Conservation (phyloP, 2,113 vertebrate species). For the Actenoides lindsayi region DNA sequence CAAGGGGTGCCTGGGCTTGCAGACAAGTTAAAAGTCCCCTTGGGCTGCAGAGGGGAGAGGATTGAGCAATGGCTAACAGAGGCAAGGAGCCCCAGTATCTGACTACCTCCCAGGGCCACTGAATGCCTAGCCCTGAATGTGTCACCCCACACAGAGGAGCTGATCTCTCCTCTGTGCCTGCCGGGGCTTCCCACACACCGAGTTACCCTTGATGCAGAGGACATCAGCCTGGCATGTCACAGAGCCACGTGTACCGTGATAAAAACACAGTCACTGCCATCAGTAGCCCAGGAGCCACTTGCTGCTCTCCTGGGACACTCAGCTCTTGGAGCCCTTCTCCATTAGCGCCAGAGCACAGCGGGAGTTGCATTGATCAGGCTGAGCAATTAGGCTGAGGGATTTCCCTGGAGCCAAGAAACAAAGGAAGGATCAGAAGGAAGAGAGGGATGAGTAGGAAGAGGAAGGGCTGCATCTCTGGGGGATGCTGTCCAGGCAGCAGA, state of each 20-base stretch:
- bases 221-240: background rate
- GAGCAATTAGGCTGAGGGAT: background rate
- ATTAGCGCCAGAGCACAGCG: background rate
- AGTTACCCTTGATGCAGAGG: background rate
- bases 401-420: background rate
- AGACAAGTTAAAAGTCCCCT: background rate
- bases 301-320: too few relatives aligned
- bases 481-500: background rate
- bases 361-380: background rate
- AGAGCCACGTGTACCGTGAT: fast-evolving
- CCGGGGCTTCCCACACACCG: background rate
- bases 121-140: fast-evolving
- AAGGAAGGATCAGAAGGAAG: background rate
- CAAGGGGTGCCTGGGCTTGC: background rate
- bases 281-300: fast-evolving
- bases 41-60: background rate
- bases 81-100: background rate
- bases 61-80: background rate
- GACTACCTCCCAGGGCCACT: too few relatives aligned
- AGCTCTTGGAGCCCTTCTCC: fast-evolving
- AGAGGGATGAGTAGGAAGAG: fast-evolving
- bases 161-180: background rate
- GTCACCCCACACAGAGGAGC: background rate
- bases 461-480: background rate
- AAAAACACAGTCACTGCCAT: fast-evolving